A percentile compares a stretch with the other conserved stretches of the same genome.
Evolutionary conservation across 2,797 vertebrate species (phyloP).

Genomic region (Rhynchotus rufescens): DNA sequence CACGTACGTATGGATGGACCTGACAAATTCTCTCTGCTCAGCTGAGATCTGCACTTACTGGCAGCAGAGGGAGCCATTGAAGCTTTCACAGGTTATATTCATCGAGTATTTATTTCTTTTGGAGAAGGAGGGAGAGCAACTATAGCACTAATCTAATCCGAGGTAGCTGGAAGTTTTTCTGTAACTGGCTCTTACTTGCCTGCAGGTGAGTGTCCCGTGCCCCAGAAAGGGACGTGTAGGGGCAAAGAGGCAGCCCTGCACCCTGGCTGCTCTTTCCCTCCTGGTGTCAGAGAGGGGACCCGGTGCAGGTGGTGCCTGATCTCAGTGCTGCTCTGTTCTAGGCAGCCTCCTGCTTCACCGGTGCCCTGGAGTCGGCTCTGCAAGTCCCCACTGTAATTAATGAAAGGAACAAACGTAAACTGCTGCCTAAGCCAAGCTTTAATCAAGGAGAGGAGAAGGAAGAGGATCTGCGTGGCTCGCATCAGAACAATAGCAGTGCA

Average conservation of each 20-base stretch:
- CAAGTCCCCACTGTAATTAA: not conserved
- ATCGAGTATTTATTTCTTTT: not conserved
- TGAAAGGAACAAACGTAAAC: not conserved
- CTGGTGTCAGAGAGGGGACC: not conserved
- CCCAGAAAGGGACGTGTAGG: not conserved
- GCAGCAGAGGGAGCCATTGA: conserved; percentile 62
- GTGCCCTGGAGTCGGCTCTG: not conserved
- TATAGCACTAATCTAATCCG: not conserved
- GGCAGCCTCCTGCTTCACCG: not conserved
- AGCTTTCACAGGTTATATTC: not conserved
- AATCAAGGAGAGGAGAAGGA: conserved; percentile 17
- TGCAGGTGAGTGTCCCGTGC: not conserved
- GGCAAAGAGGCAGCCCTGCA: not conserved
- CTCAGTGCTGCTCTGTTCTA: no score
- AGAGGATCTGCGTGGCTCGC: not conserved
- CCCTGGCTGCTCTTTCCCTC: not conserved
- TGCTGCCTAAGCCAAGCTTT: not conserved
- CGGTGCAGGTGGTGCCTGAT: no score
- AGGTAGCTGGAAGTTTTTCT: not conserved
- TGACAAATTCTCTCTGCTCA: not conserved
- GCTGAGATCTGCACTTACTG: not conserved
- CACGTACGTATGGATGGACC: no score
- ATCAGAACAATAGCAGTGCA: conserved; percentile 31
- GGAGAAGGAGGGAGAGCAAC: not conserved
- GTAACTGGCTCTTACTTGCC: not conserved